These are phyloP conservation scores for Corvus moneduloides DNA, from an alignment of 2,113 vertebrate species.

Conservation along the genomic window DNA sequence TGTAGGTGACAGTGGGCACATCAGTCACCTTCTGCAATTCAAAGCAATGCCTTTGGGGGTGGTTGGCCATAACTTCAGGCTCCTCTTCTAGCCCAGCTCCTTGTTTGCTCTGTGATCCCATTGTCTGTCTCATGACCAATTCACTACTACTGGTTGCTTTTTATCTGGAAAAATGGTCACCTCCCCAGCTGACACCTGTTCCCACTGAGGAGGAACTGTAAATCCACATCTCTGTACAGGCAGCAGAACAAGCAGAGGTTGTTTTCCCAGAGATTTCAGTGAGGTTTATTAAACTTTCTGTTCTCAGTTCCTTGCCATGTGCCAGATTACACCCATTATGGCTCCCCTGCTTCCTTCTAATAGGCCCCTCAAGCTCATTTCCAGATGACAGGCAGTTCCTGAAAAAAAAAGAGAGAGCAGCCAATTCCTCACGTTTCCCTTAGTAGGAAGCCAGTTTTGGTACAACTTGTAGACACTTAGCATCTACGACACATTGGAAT, in stretches of 20 bases:
- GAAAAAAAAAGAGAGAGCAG: neutral
- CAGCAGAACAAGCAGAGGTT: neutral
- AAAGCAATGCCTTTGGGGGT: neutral
- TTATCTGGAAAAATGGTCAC: neutral
- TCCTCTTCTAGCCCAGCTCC: neutral
- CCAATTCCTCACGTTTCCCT: neutral
- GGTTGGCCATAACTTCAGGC: neutral
- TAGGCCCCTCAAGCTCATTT: neutral
- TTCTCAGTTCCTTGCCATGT: neutral
- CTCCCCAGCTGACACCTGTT: neutral
- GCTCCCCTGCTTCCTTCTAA: neutral
- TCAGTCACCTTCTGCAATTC: neutral
- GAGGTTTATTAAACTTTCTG: neutral
- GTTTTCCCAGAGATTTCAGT: neutral
- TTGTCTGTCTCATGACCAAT: neutral
- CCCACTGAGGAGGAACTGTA: neutral
- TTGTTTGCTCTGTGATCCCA: neutral
- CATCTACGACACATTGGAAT: neutral
- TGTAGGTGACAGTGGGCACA: neutral
- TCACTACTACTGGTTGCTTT: neutral
- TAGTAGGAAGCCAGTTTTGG: neutral
- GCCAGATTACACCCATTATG: neutral
- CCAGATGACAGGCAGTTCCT: neutral
- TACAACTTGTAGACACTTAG: neutral
- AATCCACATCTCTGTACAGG: neutral